Percentiles rank a stretch among this genome's conserved stretches.
Evolutionary conservation across 2,113 vertebrate species (phyloP).

Genomic region (Trochalopteron elliotii): DNA sequence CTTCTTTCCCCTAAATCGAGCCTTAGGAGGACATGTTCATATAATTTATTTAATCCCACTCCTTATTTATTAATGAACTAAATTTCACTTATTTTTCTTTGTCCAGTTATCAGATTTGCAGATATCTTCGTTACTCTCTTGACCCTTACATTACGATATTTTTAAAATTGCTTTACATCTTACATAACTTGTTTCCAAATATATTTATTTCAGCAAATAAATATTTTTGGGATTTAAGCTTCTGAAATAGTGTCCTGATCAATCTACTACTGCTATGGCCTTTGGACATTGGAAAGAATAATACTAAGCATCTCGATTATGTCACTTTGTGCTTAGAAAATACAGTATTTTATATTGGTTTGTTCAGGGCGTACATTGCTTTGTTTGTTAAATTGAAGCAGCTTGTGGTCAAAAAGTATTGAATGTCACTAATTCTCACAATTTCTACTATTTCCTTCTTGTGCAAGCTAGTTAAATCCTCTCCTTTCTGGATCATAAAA

Average conservation of each 20-base stretch:
- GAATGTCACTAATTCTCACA: not conserved
- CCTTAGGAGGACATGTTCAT: fast-evolving
- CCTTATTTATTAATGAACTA: not conserved
- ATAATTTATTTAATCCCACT: not conserved
- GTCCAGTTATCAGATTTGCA: not conserved
- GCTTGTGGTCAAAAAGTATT: not conserved
- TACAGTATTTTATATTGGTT: not conserved
- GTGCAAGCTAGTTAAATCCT: not conserved
- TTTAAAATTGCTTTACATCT: not conserved
- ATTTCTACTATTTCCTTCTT: not conserved
- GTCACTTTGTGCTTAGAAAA: not conserved
- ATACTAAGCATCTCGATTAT: not conserved
- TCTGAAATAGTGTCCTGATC: not conserved
- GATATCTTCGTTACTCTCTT: not conserved
- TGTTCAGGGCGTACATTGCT: not conserved
- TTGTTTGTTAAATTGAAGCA: not conserved
- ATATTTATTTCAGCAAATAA: not conserved
- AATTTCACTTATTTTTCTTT: not conserved
- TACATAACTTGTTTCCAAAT: not conserved
- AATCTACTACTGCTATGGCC: not conserved
- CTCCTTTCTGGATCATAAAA: slow-evolving; percentile 16
- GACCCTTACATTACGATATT: not conserved
- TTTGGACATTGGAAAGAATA: not conserved
- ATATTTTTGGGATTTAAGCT: not conserved
- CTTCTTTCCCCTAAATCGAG: not conserved